Base-by-base conservation (phyloP, 2,888 invertebrate species). In the Cantharis nigra region DNA sequence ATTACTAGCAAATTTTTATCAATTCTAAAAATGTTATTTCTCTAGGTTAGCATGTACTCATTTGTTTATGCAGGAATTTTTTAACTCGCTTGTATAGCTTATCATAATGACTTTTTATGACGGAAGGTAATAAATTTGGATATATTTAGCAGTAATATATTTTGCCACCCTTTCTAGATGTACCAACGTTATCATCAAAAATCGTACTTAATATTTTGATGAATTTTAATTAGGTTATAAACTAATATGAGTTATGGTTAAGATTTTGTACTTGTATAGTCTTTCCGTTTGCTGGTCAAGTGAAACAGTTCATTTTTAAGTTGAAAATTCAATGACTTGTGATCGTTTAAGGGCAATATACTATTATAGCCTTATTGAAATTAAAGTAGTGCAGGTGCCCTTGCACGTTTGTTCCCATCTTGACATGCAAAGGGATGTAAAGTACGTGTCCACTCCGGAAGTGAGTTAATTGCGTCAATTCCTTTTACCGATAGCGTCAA, bases 381-480 rank as follows among this genome's bases (percentile, higher is more conserved):
- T 67, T 23, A 67, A 67, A 67, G 49, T 49, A 23, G 72, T 78
- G 83, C 82, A 83, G 82, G 83, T 82, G 80, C 26, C 49, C 74
- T 62, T 80, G 79, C 78, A 79, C 77, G 81, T 79, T 78, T 79
- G 77, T 80, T 78, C 75, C 71, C 74, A 76, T 67, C 77, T 81
- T 82, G 81, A 85, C 83, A 81, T 83, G 84, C 84, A 75, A 83
- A 84, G 85, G 86, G 86, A 79, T 76, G 77, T 75, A 33, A 75
- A 63, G 69, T 76, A 71, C 87, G 88, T 84, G 85, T 85, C 86
- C 85, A 85, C 79, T 85, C 85, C 87, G 87, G 87, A 87, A 87
- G 86, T 85, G 78, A 74, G 80, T 86, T 87, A 87, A 87, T 87
- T 86, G 86, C 86, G 83, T 84, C 86, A 82, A 84, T 85, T 86